Percentiles rank a stretch among this genome's conserved stretches.
phyloP scores from a whole-genome alignment of 2,888 invertebrate genomes.

The Oeneis ivallda region DNA sequence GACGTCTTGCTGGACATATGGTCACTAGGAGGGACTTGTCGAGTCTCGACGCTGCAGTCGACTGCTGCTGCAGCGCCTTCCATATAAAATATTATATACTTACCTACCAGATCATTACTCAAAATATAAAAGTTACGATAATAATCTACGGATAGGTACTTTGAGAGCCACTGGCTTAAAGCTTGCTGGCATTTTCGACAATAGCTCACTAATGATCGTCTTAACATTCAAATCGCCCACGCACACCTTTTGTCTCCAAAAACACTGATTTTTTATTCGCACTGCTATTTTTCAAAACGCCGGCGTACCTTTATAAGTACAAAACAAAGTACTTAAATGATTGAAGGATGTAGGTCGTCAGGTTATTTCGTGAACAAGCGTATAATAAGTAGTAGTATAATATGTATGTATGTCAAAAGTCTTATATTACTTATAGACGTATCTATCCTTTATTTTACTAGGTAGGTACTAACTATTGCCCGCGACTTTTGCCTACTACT shows the following conservation, averaged over 20 bases:
- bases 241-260: slow-evolving; percentile 74
- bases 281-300: slow-evolving; percentile 72
- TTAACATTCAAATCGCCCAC: slow-evolving; percentile 79
- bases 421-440: no score
- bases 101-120: no score
- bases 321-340: slow-evolving; percentile 57
- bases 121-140: not conserved
- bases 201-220: slow-evolving; percentile 75
- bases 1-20: no score
- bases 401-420: no score
- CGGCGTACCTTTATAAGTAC: slow-evolving; percentile 51
- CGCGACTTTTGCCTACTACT: no score
- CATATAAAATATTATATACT: no score
- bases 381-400: not conserved
- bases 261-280: slow-evolving; percentile 68
- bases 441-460: no score
- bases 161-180: slow-evolving; percentile 58
- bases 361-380: slow-evolving; percentile 41
- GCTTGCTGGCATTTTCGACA: slow-evolving; percentile 66
- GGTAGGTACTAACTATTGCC: no score
- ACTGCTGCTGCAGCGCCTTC: no score
- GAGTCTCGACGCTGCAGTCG: no score
- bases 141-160: slow-evolving; percentile 35
- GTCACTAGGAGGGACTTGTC: no score
- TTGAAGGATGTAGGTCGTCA: slow-evolving; percentile 74